phyloP scores from a whole-genome alignment of 92 coral and sea anemone species.

The Meandrina meandrites region DNA sequence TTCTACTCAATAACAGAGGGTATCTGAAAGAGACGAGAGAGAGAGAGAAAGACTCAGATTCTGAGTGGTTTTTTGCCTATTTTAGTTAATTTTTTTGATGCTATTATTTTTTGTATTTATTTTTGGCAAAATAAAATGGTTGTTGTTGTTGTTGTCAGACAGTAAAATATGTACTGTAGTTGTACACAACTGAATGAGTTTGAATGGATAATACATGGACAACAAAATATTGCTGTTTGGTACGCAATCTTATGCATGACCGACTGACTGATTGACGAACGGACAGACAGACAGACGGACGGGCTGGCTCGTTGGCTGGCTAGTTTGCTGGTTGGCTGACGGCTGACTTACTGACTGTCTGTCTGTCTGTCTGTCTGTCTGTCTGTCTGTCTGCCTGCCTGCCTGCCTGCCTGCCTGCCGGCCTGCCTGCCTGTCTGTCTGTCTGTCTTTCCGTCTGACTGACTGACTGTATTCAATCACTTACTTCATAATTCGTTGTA shows the following conservation, averaged over 20 bases:
- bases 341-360: neutral
- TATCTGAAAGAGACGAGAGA: constrained; percentile 57
- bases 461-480: constrained; percentile 17
- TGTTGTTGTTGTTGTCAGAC: no score
- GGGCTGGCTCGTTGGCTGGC: neutral
- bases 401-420: neutral
- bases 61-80: no score
- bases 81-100: no score
- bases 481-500: constrained; percentile 97
- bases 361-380: no score
- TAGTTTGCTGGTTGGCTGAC: neutral
- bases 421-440: neutral
- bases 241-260: no score
- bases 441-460: neutral
- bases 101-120: no score
- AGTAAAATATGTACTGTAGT: no score
- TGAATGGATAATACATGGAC: neutral
- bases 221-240: no score
- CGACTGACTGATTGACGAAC: neutral
- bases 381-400: neutral
- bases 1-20: constrained; percentile 89
- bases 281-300: neutral
- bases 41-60: no score
- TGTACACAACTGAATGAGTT: neutral
- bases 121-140: no score